Percentiles rank a stretch among this genome's conserved stretches.
These are phyloP conservation scores for Linepithema humile DNA, from an alignment of 1,140 invertebrate species.

Conservation along the genomic window DNA sequence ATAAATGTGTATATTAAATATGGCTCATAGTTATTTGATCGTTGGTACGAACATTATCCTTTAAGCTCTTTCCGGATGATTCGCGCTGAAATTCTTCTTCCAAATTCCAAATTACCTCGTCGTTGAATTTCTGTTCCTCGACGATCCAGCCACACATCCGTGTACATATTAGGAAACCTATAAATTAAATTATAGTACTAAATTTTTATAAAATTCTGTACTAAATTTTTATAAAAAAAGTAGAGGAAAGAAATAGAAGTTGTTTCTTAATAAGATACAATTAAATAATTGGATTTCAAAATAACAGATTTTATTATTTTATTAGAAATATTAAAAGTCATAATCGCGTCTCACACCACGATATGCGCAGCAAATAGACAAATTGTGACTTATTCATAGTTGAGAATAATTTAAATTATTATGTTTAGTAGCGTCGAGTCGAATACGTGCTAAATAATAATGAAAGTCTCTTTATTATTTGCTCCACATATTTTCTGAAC, in stretches of 20 bases:
- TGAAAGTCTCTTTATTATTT: no score
- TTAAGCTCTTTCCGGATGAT: not conserved
- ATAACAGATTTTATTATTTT: no score
- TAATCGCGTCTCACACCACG: no score
- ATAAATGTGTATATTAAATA: slow-evolving; percentile 18
- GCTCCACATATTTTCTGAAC: no score
- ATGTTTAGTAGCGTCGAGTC: no score
- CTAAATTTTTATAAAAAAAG: not conserved
- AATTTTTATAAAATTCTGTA: no score
- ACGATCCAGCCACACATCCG: slow-evolving; percentile 79
- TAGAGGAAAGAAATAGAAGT: not conserved
- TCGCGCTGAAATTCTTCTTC: slow-evolving; percentile 69
- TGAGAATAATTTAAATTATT: no score
- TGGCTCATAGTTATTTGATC: not conserved
- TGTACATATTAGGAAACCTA: slow-evolving; percentile 81
- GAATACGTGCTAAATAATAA: no score
- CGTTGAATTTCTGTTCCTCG: slow-evolving; percentile 83
- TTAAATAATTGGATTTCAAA: no score
- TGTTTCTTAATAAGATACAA: not conserved
- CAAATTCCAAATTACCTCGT: slow-evolving; percentile 82
- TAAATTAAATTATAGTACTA: not conserved
- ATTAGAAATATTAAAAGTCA: no score
- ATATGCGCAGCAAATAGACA: no score
- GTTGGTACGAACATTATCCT: not conserved
- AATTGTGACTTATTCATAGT: no score